Evolutionary conservation across 2,113 vertebrate species (phyloP).

Genomic region (Bombycilla garrulus): DNA sequence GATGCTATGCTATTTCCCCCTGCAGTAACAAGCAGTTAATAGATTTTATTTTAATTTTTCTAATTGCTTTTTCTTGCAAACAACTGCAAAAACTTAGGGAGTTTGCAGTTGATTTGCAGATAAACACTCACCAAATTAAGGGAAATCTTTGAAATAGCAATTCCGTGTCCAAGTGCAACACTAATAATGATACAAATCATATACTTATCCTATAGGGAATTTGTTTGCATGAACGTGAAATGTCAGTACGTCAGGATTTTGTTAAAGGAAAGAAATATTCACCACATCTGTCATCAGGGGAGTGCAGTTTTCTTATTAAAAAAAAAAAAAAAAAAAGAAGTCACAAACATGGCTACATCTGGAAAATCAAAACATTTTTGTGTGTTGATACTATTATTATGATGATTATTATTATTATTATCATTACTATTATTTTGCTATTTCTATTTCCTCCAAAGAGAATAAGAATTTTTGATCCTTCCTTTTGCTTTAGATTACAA

Average conservation of each 20-base stretch:
- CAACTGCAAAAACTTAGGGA: conserved; percentile 17
- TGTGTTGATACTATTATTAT: background rate
- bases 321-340: background rate
- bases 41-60: conserved; percentile 78
- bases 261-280: conserved; percentile 68
- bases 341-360: background rate
- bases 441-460: background rate
- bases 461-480: background rate
- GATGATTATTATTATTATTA: background rate
- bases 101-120: conserved; percentile 24
- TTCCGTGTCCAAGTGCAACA: background rate
- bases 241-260: conserved; percentile 62
- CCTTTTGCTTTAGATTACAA: background rate
- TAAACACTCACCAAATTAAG: conserved; percentile 24
- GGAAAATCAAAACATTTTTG: background rate
- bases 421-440: background rate
- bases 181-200: conserved; percentile 63
- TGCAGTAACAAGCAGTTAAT: conserved; percentile 71
- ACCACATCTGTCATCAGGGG: conserved; percentile 32
- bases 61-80: conserved; percentile 42
- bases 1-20: conserved; percentile 48
- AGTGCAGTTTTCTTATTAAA: background rate
- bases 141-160: conserved; percentile 41
- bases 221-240: conserved; percentile 67
- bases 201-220: conserved; percentile 58